Evolutionary conservation across 2,888 invertebrate genomes (phyloP), one percentile per base, ranked within the genome.

Genomic region (Strigamia transsilvanica): DNA sequence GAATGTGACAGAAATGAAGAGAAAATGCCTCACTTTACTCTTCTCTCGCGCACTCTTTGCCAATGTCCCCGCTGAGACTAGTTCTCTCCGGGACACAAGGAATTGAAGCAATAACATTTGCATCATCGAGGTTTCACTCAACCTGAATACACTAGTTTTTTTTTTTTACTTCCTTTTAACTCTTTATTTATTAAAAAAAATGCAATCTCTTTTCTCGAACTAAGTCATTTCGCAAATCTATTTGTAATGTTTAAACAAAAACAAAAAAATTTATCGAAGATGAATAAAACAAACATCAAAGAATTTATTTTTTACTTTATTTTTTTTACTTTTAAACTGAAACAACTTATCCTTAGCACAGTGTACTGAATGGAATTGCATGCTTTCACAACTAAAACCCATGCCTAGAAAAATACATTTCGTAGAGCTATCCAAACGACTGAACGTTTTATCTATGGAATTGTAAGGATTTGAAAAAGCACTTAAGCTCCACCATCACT

Each of bases 1-100:
- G 73, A 73, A 73, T 73, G 73, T 73, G 73, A 73, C 73, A 73
- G 73, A 73, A 73, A 73, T 73, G 73, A 73, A 73, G 73, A 73
- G 73, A 73, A 73, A 73, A 73, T 73, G 73, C 32, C 32, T 27
- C 73, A 32, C 32, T 73, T 73, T 73, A 73, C 73, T 73, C 32
- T 32, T 73, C 73, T 32, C 73, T 12, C 32, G 73, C 73, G n/a
- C 73, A 73, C 27, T 73, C 73, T 32, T 73, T 32, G 73, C 73
- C 73, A 73, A 73, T 73, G 73, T 73, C 73, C 73, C 73, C 32
- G 32, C 32, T 32, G 73, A 73, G 73, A 32, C 73, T 32, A 32
- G 73, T 73, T 73, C 73, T 73, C 73, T 32, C 23, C 73, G 73
- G 73, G 73, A 73, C 73, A 73, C 73, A 73, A 73, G 5, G 23